These are phyloP conservation scores for Nilaparvata lugens DNA, from an alignment of 1,140 invertebrate species.

Conservation along the genomic window DNA sequence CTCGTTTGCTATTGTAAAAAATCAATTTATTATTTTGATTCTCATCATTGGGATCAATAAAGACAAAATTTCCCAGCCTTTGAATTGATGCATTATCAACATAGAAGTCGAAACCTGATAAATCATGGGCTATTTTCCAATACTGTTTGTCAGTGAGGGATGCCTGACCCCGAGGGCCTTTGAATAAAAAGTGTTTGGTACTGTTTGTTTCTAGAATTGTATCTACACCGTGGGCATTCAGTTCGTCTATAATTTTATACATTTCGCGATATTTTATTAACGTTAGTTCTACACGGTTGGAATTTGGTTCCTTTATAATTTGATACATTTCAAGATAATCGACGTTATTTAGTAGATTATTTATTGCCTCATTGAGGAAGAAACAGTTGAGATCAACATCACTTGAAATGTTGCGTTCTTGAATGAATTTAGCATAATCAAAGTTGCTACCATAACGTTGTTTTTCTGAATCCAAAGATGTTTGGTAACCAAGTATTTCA, in stretches of 20 bases:
- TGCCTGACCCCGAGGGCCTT: background rate
- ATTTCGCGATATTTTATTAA: too few species aligned
- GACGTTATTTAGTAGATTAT: background rate
- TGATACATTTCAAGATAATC: too few species aligned
- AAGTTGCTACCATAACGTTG: too few species aligned
- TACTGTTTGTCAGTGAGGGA: constrained; percentile 1
- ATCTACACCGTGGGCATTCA: too few species aligned
- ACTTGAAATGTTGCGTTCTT: background rate
- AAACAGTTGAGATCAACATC: constrained; percentile 8
- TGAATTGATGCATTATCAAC: background rate
- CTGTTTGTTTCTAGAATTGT: background rate
- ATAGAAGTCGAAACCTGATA: background rate
- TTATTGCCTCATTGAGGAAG: background rate
- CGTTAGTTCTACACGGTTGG: too few species aligned
- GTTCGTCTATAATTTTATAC: too few species aligned
- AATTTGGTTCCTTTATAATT: too few species aligned
- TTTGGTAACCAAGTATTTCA: background rate
- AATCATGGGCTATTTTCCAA: background rate
- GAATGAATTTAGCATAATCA: too few species aligned
- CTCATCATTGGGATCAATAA: background rate
- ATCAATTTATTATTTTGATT: background rate
- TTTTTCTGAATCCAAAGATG: too few species aligned
- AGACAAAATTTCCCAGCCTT: background rate
- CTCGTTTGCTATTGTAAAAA: background rate
- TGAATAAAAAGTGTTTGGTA: constrained; percentile 3